Evolutionary conservation across 2,113 vertebrate species (phyloP).

Genomic region (Hippocampus comes): DNA sequence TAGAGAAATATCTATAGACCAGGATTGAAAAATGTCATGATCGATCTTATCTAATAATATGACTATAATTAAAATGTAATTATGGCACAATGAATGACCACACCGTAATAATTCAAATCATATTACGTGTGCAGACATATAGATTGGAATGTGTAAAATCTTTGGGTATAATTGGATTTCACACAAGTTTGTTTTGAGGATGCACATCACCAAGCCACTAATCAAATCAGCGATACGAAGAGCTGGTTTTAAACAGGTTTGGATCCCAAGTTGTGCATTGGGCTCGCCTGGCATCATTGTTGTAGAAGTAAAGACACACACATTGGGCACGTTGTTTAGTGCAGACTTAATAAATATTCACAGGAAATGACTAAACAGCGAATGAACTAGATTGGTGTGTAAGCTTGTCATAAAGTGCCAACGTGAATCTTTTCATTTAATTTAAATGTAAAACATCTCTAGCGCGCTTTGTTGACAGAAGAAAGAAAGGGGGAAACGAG

Average conservation of each 20-base stretch:
- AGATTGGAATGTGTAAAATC: background rate
- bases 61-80: background rate
- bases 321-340: slow-evolving; percentile 1
- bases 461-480: slow-evolving; percentile 4
- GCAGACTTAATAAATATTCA: background rate
- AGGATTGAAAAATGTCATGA: background rate
- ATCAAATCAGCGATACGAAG: background rate
- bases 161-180: background rate
- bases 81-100: background rate
- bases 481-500: slow-evolving; percentile 19
- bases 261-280: slow-evolving; percentile 14
- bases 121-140: background rate
- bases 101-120: background rate
- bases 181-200: background rate
- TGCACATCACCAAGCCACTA: slow-evolving; percentile 1
- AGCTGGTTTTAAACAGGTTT: slow-evolving; percentile 6
- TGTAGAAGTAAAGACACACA: slow-evolving; percentile 14
- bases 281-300: slow-evolving; percentile 42
- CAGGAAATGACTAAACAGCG: background rate
- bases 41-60: background rate
- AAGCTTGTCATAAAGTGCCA: background rate
- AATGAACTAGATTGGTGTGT: background rate
- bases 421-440: slow-evolving; percentile 3
- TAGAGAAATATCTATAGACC: background rate
- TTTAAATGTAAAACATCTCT: slow-evolving; percentile 1